These are phyloP conservation scores for Calidris pugnax DNA, from an alignment of 2,113 vertebrate genomes.

Conservation along the genomic window DNA sequence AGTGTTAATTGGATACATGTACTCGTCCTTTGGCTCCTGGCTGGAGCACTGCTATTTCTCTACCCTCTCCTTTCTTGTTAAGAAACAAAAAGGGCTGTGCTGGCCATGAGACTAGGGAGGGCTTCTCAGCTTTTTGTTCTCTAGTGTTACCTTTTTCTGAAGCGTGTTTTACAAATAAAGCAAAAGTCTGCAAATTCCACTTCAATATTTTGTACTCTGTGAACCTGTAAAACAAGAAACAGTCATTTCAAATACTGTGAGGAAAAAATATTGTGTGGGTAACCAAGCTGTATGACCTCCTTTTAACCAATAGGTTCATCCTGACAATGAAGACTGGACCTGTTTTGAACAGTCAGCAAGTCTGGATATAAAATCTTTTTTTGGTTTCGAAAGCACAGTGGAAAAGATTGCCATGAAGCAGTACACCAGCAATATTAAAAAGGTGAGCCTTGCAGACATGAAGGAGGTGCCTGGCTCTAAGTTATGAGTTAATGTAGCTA, in stretches of 20 bases:
- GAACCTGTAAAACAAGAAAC: not conserved
- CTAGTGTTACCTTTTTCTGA: not conserved
- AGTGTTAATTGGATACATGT: not conserved
- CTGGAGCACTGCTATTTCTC: not conserved
- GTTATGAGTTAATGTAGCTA: not conserved
- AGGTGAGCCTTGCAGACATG: slow-evolving; percentile 74
- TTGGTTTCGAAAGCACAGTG: slow-evolving; percentile 95
- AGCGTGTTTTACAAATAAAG: not conserved
- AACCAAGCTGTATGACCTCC: not conserved
- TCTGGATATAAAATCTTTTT: slow-evolving; percentile 97
- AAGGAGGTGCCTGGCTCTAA: not conserved
- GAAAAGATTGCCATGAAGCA: slow-evolving; percentile 98
- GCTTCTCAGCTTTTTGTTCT: not conserved
- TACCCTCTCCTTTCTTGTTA: not conserved
- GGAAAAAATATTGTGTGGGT: not conserved
- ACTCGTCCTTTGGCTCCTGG: not conserved
- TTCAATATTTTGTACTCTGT: not conserved
- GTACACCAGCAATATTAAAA: slow-evolving; percentile 94
- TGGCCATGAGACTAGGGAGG: not conserved
- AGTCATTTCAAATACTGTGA: not conserved
- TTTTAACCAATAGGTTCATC: slow-evolving; percentile 85
- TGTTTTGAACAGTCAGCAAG: slow-evolving; percentile 96
- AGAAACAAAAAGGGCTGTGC: not conserved
- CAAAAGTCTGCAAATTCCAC: not conserved
- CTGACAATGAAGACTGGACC: slow-evolving; percentile 96